phyloP scores from a whole-genome alignment of 2,113 vertebrate genomes.

The Cinclus cinclus region DNA sequence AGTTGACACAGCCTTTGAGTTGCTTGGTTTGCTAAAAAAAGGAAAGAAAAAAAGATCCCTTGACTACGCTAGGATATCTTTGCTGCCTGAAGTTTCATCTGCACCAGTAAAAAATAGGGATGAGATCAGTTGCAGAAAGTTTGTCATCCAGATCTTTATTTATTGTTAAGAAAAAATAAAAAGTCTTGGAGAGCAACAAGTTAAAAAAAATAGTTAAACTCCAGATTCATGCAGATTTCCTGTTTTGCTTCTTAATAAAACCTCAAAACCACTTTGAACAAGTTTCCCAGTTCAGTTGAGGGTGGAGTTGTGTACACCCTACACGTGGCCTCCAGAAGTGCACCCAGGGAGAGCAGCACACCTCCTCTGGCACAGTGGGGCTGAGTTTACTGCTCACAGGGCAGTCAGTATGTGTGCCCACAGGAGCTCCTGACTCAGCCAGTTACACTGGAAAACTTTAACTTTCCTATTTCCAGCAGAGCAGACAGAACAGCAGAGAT shows the following conservation, averaged over 20 bases:
- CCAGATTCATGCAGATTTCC: slow-evolving; percentile 47
- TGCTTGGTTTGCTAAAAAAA: not conserved
- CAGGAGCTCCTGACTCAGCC: not conserved
- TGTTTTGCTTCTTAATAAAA: slow-evolving; percentile 67
- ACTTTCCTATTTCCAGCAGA: not conserved
- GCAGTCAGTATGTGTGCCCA: not conserved
- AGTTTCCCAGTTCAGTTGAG: slow-evolving; percentile 38
- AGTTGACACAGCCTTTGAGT: not conserved
- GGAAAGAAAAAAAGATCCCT: not conserved
- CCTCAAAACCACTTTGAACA: slow-evolving; percentile 64
- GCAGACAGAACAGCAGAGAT: not conserved
- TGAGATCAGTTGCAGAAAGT: not conserved
- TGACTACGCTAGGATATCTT: not conserved
- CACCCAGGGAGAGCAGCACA: not conserved
- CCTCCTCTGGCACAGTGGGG: not conserved
- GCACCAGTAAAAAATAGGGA: not conserved
- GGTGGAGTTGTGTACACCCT: not conserved
- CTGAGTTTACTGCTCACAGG: not conserved
- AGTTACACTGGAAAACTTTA: not conserved
- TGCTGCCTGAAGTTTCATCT: not conserved
- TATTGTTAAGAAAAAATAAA: not conserved
- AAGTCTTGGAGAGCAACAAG: not conserved
- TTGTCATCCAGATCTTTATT: not conserved
- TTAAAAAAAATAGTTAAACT: not conserved
- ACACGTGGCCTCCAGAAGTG: not conserved